These are phyloP conservation scores for Remorina albescens DNA, from an alignment of 2,797 vertebrate genomes.

Conservation along the genomic window DNA sequence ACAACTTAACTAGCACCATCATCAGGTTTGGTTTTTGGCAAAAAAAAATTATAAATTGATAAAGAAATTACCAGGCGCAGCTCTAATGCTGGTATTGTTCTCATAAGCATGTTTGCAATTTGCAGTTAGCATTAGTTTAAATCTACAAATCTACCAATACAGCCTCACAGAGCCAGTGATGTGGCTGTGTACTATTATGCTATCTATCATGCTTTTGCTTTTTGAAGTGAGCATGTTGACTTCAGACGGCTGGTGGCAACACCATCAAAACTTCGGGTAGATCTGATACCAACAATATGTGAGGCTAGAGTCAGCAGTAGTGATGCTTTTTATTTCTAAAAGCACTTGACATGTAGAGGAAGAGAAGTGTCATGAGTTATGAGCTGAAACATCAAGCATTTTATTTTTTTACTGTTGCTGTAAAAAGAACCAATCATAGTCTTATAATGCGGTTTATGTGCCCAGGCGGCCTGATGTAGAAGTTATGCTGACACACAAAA, in stretches of 20 bases:
- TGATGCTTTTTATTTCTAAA: background rate
- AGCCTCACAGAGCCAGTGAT: background rate
- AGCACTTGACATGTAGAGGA: background rate
- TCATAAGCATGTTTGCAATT: background rate
- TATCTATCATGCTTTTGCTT: background rate
- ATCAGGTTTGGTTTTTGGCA: background rate
- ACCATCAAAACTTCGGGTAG: background rate
- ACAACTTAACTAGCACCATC: background rate
- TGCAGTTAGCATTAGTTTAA: background rate
- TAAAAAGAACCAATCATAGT: background rate
- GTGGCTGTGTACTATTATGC: background rate
- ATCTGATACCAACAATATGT: background rate
- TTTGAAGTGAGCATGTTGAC: background rate
- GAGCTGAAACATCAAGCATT: background rate
- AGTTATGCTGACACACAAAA: too few species aligned
- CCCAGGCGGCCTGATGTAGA: too few species aligned
- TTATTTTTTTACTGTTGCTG: too few species aligned
- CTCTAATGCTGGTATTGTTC: background rate
- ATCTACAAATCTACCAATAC: background rate
- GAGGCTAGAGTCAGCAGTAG: background rate
- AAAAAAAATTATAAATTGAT: too few species aligned
- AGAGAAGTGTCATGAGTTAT: background rate
- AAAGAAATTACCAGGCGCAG: background rate
- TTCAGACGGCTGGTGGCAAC: background rate
- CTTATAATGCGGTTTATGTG: too few species aligned